Evolutionary conservation across 2,888 invertebrate species (phyloP), one percentile per base, ranked within the genome.

Genomic region (Fissipunctia ypsillon): DNA sequence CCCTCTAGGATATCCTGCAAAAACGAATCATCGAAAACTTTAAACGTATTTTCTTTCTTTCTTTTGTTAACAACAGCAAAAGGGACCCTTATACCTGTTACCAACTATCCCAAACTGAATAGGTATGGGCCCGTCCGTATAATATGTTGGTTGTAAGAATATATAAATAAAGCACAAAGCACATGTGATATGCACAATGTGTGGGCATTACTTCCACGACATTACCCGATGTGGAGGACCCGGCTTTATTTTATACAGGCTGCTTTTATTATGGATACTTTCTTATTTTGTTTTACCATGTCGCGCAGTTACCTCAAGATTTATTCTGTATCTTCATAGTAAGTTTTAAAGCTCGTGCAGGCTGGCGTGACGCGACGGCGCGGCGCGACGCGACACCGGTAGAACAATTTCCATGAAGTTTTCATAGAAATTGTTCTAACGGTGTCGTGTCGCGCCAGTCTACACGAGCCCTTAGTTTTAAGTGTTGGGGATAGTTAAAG

Each of bases 141-240:
- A 74, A 63, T 69, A 76, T 63, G 38, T 54, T 43, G 22, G 25
- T 14, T 45, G 60, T 71, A 67, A 67, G 60, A 78, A 73, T 85
- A 76, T 64, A 78, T 74, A 83, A 70, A 81, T 82, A 78, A 73
- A 72, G 76, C 59, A 81, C 74, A 78, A 75, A 72, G 66, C 65
- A 68, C 43, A 73, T 38, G 78, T 87, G 74, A 68, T 74, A 79
- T 76, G 54, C 72, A 59, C 54, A 64, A 50, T 70, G 66, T 64
- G 71, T 64, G 69, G 69, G 60, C 59, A 69, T 85, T 85, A 83
- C 72, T 85, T 85, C 86, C 77, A 43, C 76, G 65, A 76, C 87
- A 85, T 85, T 87, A 85, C 69, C 68, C 70, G 19, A 52, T 60
- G 69, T 76, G 59, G 66, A 77, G 85, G 76, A 76, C 83, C 54